Percentiles rank a stretch among this genome's conserved stretches.
phyloP scores from a whole-genome alignment of 1,140 invertebrate genomes.

The Medauroidea extradentata region DNA sequence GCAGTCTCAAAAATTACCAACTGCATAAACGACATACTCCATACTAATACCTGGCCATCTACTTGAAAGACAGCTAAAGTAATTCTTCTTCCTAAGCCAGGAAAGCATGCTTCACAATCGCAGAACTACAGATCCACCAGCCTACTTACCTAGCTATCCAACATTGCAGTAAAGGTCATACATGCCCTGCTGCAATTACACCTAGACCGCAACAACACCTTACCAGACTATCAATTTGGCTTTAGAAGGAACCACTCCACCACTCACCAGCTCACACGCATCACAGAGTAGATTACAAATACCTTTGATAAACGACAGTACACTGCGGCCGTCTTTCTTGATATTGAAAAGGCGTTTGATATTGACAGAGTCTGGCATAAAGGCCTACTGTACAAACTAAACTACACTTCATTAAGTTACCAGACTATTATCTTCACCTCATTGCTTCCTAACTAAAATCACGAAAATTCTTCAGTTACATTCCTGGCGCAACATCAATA shows the following conservation, averaged over 20 bases:
- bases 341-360: slow-evolving; percentile 36
- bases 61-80: slow-evolving; percentile 1
- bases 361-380: slow-evolving; percentile 36
- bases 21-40: slow-evolving; percentile 6
- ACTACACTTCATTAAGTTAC: background rate
- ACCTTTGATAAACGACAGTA: slow-evolving; percentile 28
- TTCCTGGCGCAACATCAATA: background rate
- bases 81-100: slow-evolving; percentile 11
- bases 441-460: background rate
- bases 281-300: slow-evolving; percentile 21
- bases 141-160: background rate
- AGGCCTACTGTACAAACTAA: slow-evolving; percentile 22
- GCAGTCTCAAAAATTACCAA: background rate
- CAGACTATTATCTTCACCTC: background rate
- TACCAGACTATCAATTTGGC: no score
- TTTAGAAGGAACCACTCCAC: no score
- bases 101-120: background rate
- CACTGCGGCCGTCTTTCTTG: slow-evolving; percentile 31
- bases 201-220: no score
- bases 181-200: no score
- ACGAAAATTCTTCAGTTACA: background rate
- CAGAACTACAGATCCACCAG: slow-evolving; percentile 11
- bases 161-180: slow-evolving; percentile 7
- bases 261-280: slow-evolving; percentile 18
- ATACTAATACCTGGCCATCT: background rate